Evolutionary conservation across 2,113 vertebrate genomes (phyloP), one percentile per base, ranked within the genome.

Genomic region (Phylloscopus trochilus): DNA sequence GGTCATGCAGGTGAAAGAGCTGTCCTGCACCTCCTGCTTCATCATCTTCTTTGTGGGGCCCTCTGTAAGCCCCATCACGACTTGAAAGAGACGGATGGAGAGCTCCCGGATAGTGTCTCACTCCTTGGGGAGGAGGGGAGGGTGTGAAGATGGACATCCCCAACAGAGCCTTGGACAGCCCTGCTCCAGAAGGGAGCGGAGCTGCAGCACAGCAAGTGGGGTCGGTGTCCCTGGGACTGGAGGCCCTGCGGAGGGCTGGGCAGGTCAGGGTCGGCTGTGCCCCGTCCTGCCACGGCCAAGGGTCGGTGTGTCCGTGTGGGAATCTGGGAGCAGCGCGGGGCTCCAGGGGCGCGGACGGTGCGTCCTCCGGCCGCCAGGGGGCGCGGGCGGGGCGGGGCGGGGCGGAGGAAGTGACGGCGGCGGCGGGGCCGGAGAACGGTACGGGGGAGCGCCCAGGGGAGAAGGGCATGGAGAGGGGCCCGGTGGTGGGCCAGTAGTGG

Each of bases 31-130:
- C 44, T 18, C 4, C 31, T 44, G 4, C 46, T 58, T 59, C 75
- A 70, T 51, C 18, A 5, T 14, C 16, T 46, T 35, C 26, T 14
- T 72, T 15, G 35, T 5, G 0, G 11, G 4, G 3, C 10, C 27
- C 20, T 4, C n/a, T 22, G 8, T 8, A 4, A 63, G 10, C 23
- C 5, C 14, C 47, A 83, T 13, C 5, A 4, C 1, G 1, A 28
- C 24, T 44, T 26, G 47, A 67, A 80, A 55, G 11, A 72, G 31
- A 6, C 0, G 4, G 16, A 85, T 44, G 66, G 95, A 82, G 46
- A 66, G 27, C 27, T 83, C 18, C 31, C 13, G 12, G 37, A 69
- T 11, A 0, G 7, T 3, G 28, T 5, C 20, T 0, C 1, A 11
- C 15, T 73, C 39, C 78, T 7, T 16, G 14, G 31, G 31, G 26